Evolutionary conservation across 1,140 invertebrate species (phyloP), one percentile per base, ranked within the genome.

Genomic region (Brachionus sp.): DNA sequence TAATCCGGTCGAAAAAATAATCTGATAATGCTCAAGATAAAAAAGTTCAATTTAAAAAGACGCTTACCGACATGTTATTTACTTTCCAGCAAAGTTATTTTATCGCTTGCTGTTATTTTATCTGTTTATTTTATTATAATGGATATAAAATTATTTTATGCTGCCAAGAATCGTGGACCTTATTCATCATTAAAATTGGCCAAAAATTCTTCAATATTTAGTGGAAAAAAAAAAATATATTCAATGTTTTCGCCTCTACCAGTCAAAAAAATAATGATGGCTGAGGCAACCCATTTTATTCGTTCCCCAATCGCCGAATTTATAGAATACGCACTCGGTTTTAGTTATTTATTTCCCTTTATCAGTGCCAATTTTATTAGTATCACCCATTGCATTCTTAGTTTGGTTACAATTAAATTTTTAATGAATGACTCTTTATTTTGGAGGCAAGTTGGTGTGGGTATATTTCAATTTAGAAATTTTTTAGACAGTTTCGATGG

Each of bases 401-500:
- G 85, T 4, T 84, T 88, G 19, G 50, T 88, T 10, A 83, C 86
- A 19, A 86, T 85, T 5, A 87, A 86, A 84, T 86, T 88, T 62
- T 84, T 88, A 2, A 84, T 86, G n/a, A 86, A 86, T 10, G 86
- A 87, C 16, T 85, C 84, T 57, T 77, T 88, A 19, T 84, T 84
- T 77, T 84, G 77, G 7, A 84, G 87, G 7, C 85, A 87, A 50
- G 82, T 88, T 37, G 88, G 86, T n/a, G 86, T 86, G 12, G 23
- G 86, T 9, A 37, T 88, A 2, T 88, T 85, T 84, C 83, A 87
- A 84, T 83, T 88, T 12, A 70, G 87, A 23, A 85, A 85, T 10
- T 88, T 86, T 84, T 84, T 88, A 37, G 88, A 88, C 82, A 85
- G 86, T 12, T 85, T 88, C 62, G 88, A 88, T 64, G 88, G 88